Conservation (phyloP, 1,140 invertebrate genomes). For the Liolophura sinensis region DNA sequence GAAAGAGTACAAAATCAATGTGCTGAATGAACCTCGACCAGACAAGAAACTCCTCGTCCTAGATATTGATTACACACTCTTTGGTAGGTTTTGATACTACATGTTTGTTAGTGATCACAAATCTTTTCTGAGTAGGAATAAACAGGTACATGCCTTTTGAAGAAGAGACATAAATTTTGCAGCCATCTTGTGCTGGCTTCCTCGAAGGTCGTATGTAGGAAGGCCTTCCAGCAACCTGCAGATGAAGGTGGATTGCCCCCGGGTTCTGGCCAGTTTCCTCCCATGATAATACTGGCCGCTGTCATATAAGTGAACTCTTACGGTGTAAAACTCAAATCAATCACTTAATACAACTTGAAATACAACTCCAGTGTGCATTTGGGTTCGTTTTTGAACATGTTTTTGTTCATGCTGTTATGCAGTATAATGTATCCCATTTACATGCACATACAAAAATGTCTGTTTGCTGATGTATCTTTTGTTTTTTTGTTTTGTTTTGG, state of each 20-base stretch:
- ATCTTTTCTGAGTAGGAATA: not conserved
- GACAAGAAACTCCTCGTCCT: conserved; percentile 90
- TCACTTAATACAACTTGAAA: no score
- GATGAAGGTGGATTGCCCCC: no score
- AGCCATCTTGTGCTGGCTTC: no score
- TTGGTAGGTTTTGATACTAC: conserved; percentile 61
- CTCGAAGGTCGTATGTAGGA: no score
- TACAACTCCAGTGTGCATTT: no score
- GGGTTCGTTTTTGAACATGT: no score
- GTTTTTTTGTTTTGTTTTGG: conserved; percentile 13
- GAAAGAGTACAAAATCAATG: conserved; percentile 82
- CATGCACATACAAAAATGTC: no score
- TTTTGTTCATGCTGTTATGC: conserved; percentile 1
- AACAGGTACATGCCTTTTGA: not conserved
- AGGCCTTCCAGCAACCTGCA: no score
- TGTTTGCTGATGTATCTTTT: not conserved
- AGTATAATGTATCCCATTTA: not conserved
- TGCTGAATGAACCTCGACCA: conserved; percentile 78
- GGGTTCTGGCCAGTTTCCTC: no score
- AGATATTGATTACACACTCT: conserved; percentile 96
- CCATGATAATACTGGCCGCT: no score
- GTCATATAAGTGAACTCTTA: no score
- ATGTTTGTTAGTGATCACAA: conserved; percentile 4
- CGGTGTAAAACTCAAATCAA: no score
- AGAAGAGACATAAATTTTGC: not conserved